Base-by-base conservation (phyloP, 1,140 invertebrate species). In the Neelides sp. region DNA sequence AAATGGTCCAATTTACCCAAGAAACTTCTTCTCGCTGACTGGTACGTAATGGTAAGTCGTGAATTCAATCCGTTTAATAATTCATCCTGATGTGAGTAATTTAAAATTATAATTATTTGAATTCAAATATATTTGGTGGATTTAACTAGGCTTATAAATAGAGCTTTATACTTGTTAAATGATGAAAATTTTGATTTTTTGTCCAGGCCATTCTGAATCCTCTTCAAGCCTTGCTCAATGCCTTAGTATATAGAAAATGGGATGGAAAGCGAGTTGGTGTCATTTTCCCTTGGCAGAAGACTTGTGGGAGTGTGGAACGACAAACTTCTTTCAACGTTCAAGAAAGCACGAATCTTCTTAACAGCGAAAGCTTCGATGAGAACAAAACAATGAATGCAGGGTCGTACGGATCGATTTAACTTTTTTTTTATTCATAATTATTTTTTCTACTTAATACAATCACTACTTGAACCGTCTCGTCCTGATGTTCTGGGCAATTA, bases 201-300 rank as follows among this genome's bases (percentile, higher is more conserved):
- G 15, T 73, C 42, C 62, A 85, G 83, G 84, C 83, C 15, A 70
- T 82, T 19, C 71, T 80, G 47, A 86, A 87, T 69, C 84, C 84
- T 15, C 71, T 87, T 48, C 84, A 87, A 72, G 83, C 83, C 13
- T 72, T 86, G 44, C 74, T 86, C 19, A 86, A 87, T 65, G 76
- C 76, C 23, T 61, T 85, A 17, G 82, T 87, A 0, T 86, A 87
- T 61, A 71, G 81, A 52, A 73, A 77, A 59, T 82, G 80, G 78
- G 75, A 67, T 46, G 71, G 65, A 54, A 53, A 52, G 37, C 37
- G 64, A 58, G 66, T 61, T 15, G 47, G 48, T 37, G 40, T 66
- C 0, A 47, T 52, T 34, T 54, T 59, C n/a, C 63, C 64, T 0
- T 64, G 62, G 57, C n/a, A n/a, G n/a, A n/a, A n/a, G n/a, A n/a